Base-by-base conservation (phyloP, 2,888 invertebrate genomes). In the Mongoloraphidia duomilia region DNA sequence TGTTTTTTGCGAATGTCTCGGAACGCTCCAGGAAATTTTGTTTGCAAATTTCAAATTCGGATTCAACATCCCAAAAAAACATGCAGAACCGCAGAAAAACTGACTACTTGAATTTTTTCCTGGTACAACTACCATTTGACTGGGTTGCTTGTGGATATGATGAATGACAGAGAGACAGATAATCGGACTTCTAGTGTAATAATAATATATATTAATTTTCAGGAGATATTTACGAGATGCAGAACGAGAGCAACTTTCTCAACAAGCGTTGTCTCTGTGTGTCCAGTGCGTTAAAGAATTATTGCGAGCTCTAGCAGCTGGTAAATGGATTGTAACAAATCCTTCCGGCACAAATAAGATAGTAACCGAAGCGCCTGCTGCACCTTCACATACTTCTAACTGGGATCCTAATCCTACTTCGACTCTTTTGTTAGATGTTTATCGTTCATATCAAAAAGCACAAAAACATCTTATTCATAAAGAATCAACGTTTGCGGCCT, bases 171-270 rank as follows among this genome's bases (percentile, higher is more conserved):
- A 26, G 3, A 26, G 26, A 26, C 26, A 26, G 26, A 26, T 26
- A 26, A 6, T 26, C 3, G 26, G 26, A 1, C 1, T 26, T 26
- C 26, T 26, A 26, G 1, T 3, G 6, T 26, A 26, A 26, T 26
- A 26, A 26, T 26, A 26, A 6, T 26, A 26, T 26, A 3, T 1
- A 26, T 47, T n/a, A n/a, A n/a, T 50, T 63, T 67, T 10, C 60
- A 83, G 83, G 60, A 82, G 83, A 60, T 94, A 92, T 65, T 75
- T 95, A 50, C 77, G 87, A 37, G 90, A 93, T 63, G 77, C 79
- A 2, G 93, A 93, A 63, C 76, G 93, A 49, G 80, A 85, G 57
- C 83, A 84, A 59, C 71, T 91, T 49, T 82, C 85, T 0, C 80
- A 84, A 49, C 84, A 86, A 67, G 88, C 92, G 0, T 75, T 86